These are phyloP conservation scores for Globodera rostochiensis DNA, from an alignment of 1,140 invertebrate genomes.

Conservation along the genomic window DNA sequence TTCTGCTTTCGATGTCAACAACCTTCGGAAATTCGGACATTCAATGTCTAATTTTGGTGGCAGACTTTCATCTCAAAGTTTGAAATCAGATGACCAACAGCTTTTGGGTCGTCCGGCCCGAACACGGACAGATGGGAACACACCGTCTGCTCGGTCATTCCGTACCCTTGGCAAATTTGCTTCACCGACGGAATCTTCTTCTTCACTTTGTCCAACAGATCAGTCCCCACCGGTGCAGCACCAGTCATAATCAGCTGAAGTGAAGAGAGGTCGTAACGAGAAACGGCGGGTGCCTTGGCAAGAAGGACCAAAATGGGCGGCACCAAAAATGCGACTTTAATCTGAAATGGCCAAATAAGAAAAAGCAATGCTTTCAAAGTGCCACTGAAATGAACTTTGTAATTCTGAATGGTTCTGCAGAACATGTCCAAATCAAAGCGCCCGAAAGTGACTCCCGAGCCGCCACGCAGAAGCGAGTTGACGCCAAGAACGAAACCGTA, in stretches of 20 bases:
- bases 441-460: conserved; percentile 75
- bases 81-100: conserved; percentile 34
- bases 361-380: background rate
- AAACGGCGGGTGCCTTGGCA: conserved; percentile 42
- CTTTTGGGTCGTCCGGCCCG: conserved; percentile 22
- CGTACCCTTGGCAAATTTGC: conserved; percentile 43
- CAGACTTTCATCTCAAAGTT: conserved; percentile 51
- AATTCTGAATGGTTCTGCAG: conserved; percentile 72
- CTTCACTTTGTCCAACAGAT: conserved; percentile 39
- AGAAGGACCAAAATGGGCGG: conserved; percentile 49
- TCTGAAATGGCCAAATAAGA: background rate
- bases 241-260: conserved; percentile 38
- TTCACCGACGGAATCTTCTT: conserved; percentile 24
- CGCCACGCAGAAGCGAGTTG: conserved; percentile 70
- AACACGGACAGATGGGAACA: conserved; percentile 45
- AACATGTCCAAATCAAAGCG: conserved; percentile 76
- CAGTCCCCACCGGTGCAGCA: conserved; percentile 42
- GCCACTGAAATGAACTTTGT: conserved; percentile 68
- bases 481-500: conserved; percentile 74
- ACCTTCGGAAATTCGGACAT: conserved; percentile 36
- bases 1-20: conserved; percentile 44
- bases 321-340: conserved; percentile 31
- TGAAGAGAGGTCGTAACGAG: conserved; percentile 47
- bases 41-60: background rate
- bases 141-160: conserved; percentile 45